Conservation (phyloP, 2,888 invertebrate species). For the Spisula solida region DNA sequence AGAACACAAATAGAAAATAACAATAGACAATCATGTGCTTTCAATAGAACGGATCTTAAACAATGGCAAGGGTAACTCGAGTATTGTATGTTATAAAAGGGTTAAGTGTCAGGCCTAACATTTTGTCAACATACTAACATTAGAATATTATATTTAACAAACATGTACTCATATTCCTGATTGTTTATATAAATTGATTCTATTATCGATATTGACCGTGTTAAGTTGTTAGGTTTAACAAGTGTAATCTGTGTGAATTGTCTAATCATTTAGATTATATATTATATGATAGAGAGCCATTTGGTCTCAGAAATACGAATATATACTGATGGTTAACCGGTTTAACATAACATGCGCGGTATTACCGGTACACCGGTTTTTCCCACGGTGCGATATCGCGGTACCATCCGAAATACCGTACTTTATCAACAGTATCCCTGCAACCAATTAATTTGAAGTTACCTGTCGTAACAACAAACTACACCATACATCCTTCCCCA, state of each 20-base stretch:
- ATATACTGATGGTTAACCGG: no score
- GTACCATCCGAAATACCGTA: no score
- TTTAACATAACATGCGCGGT: no score
- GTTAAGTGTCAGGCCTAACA: not conserved
- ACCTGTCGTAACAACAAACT: no score
- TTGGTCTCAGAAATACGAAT: no score
- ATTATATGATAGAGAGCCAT: no score
- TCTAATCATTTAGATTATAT: not conserved
- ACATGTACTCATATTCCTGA: not conserved
- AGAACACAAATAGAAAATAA: not conserved
- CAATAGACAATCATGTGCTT: not conserved
- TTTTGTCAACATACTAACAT: slow-evolving; percentile 5
- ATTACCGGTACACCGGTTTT: no score
- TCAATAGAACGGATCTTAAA: slow-evolving; percentile 24
- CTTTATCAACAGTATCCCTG: no score
- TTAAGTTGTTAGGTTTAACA: not conserved
- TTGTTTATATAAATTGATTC: not conserved
- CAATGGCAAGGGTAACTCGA: not conserved
- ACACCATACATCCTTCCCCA: no score
- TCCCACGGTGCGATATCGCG: no score
- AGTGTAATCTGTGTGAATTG: not conserved
- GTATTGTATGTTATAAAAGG: not conserved
- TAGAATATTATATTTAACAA: not conserved
- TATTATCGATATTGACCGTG: not conserved
- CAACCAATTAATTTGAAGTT: no score